A percentile compares a stretch with the other conserved stretches of the same genome.
Conservation (phyloP, 2,113 vertebrate genomes). For the Argyrosomus japonicus region DNA sequence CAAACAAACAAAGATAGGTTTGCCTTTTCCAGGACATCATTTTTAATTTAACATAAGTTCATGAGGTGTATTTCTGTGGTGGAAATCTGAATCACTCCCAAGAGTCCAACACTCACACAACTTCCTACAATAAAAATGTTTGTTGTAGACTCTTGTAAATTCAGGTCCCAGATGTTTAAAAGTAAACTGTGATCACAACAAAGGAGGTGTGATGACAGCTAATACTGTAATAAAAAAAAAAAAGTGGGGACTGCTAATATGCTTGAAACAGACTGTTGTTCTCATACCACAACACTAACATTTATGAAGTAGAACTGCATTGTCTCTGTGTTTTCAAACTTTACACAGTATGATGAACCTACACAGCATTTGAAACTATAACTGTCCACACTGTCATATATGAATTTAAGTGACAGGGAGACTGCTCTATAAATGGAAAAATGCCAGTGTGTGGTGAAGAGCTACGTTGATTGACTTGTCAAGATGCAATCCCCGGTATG, state of each 20-base stretch:
- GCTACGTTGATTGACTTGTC: conserved; percentile 40
- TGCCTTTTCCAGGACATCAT: too few species aligned
- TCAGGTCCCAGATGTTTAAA: conserved; percentile 9
- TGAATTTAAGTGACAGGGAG: conserved; percentile 47
- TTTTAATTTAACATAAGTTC: too few species aligned
- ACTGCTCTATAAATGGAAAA: conserved; percentile 53
- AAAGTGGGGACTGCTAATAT: not conserved
- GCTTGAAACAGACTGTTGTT: conserved; percentile 2
- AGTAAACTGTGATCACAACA: conserved; percentile 17
- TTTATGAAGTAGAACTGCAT: not conserved
- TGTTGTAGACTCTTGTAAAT: not conserved
- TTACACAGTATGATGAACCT: not conserved
- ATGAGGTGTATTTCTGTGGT: too few species aligned
- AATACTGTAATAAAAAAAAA: not conserved
- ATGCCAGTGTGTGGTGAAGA: conserved; percentile 11
- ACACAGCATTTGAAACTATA: not conserved
- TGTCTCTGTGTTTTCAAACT: not conserved
- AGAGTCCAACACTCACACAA: too few species aligned
- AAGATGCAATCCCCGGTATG: conserved; percentile 24
- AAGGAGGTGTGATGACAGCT: conserved; percentile 1
- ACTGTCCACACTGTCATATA: conserved; percentile 19
- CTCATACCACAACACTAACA: not conserved
- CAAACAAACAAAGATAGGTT: too few species aligned
- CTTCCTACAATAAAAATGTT: too few species aligned
- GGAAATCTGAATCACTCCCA: too few species aligned